A percentile compares a stretch with the other conserved stretches of the same genome.
Conservation (phyloP, 2,888 invertebrate genomes). For the Drosophila conformis region DNA sequence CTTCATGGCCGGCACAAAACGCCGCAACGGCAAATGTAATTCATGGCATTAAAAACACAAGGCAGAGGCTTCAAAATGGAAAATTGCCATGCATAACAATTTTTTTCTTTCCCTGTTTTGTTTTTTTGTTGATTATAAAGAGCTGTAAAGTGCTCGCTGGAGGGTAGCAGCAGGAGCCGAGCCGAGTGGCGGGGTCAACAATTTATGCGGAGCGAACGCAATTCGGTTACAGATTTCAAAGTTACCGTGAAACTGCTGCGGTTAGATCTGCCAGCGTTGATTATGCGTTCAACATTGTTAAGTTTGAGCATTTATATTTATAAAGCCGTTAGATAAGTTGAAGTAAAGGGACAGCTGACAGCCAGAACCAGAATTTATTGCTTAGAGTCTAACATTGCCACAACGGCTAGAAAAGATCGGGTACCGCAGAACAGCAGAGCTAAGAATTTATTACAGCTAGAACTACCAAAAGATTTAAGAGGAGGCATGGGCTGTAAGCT, state of each 20-base stretch:
- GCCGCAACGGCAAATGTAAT: slow-evolving; percentile 60
- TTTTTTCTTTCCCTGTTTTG: slow-evolving; percentile 41
- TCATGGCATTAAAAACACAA: slow-evolving; percentile 72
- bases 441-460: neutral
- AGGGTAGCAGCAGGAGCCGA: slow-evolving; percentile 20
- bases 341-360: slow-evolving; percentile 2
- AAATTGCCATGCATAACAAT: slow-evolving; percentile 82
- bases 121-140: slow-evolving; percentile 66
- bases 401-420: neutral
- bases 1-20: slow-evolving; percentile 26
- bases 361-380: neutral
- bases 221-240: slow-evolving; percentile 60
- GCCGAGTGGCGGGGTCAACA: slow-evolving; percentile 26
- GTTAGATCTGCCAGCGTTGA: slow-evolving; percentile 47
- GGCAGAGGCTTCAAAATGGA: slow-evolving; percentile 77
- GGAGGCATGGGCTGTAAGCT: neutral
- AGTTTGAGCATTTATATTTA: slow-evolving; percentile 24
- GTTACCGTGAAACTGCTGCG: slow-evolving; percentile 47
- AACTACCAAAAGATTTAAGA: neutral
- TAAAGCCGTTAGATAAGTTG: slow-evolving; percentile 32
- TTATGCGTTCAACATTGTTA: slow-evolving; percentile 60
- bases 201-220: slow-evolving; percentile 74
- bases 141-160: slow-evolving; percentile 61
- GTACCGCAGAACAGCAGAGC: neutral
- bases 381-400: neutral